These are phyloP conservation scores for Drosophila stalkeri DNA, from an alignment of 2,888 invertebrate species.

Conservation along the genomic window DNA sequence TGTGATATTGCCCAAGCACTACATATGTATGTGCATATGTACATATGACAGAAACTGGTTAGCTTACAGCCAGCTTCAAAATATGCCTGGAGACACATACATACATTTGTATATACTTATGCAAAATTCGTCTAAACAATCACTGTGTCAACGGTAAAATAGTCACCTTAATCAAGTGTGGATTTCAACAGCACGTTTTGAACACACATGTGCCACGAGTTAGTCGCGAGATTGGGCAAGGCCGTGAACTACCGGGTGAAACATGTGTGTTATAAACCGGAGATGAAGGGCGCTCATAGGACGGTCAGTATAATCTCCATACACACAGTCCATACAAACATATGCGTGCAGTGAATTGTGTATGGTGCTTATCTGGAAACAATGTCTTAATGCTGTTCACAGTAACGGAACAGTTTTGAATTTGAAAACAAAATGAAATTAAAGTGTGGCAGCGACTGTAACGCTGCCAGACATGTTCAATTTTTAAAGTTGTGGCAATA, in stretches of 20 bases:
- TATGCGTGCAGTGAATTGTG: neutral
- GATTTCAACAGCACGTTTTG: conserved; percentile 44
- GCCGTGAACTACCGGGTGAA: conserved; percentile 27
- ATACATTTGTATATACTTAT: conserved; percentile 1
- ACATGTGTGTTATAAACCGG: conserved; percentile 25
- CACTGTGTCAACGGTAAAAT: neutral
- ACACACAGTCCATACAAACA: neutral
- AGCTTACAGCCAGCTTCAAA: conserved; percentile 25
- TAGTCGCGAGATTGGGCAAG: conserved; percentile 4
- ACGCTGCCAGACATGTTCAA: conserved; percentile 26
- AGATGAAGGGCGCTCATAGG: neutral
- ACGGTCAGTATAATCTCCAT: neutral
- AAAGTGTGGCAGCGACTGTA: neutral
- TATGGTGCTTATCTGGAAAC: neutral
- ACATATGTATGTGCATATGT: neutral
- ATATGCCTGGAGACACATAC: neutral
- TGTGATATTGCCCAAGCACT: conserved; percentile 10
- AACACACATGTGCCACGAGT: conserved; percentile 41
- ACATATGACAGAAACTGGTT: conserved; percentile 46
- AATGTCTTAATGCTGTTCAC: neutral
- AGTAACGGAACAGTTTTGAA: neutral
- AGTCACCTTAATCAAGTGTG: conserved; percentile 24
- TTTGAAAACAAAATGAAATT: conserved; percentile 9
- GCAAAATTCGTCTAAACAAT: conserved; percentile 1
- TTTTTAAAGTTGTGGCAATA: conserved; percentile 1